Conservation (phyloP, 2,888 invertebrate genomes). For the Nomada hirtipes region DNA sequence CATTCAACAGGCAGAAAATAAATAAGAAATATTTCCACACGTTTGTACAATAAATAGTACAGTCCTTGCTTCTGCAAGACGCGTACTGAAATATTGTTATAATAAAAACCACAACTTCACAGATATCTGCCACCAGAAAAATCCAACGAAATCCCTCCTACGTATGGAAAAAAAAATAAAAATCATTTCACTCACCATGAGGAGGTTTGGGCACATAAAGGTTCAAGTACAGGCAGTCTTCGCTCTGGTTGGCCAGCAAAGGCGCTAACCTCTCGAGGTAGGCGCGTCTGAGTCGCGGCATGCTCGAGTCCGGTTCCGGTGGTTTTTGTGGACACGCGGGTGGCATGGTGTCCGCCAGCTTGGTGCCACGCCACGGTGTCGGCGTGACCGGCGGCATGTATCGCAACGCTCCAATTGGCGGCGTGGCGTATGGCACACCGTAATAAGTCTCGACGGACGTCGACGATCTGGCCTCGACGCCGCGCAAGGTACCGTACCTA, state of each 20-base stretch:
- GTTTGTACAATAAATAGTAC: too few relatives aligned
- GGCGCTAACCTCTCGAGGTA: slow-evolving; percentile 94
- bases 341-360: slow-evolving; percentile 92
- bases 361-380: slow-evolving; percentile 93
- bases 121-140: neutral
- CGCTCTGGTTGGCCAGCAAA: slow-evolving; percentile 95
- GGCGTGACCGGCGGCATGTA: slow-evolving; percentile 98
- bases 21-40: too few relatives aligned
- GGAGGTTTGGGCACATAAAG: slow-evolving; percentile 94
- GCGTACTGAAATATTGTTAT: too few relatives aligned
- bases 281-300: slow-evolving; percentile 93
- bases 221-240: slow-evolving; percentile 99
- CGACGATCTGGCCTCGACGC: slow-evolving; percentile 92
- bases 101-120: neutral
- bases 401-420: slow-evolving; percentile 94
- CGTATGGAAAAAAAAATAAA: too few relatives aligned
- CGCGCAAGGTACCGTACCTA: slow-evolving; percentile 95
- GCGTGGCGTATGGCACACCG: slow-evolving; percentile 97
- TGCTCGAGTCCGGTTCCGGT: slow-evolving; percentile 85
- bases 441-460: slow-evolving; percentile 96
- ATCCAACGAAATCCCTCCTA: too few relatives aligned
- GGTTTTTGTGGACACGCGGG: slow-evolving; percentile 95
- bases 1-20: too few relatives aligned
- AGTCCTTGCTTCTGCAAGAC: too few relatives aligned
- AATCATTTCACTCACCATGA: slow-evolving; percentile 76